Percentiles rank a stretch among this genome's conserved stretches.
These are phyloP conservation scores for Hypocryptadius cinnamomeus DNA, from an alignment of 2,113 vertebrate genomes.

Conservation along the genomic window DNA sequence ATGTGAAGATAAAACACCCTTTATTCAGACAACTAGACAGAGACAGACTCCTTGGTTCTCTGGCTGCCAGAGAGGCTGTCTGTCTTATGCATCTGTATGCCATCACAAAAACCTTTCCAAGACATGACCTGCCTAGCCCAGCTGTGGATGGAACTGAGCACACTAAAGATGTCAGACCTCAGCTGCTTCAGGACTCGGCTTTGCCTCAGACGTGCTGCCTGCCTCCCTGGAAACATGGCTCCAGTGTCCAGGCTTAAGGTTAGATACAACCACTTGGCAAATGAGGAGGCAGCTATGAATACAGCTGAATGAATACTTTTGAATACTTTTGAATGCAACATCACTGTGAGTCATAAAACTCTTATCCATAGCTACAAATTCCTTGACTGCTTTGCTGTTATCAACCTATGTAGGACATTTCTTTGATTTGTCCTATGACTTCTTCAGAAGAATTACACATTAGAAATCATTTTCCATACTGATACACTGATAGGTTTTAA, in stretches of 20 bases:
- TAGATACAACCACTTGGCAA: background rate
- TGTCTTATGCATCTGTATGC: background rate
- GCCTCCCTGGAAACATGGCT: background rate
- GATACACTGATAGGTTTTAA: background rate
- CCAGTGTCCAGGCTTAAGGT: background rate
- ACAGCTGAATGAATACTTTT: background rate
- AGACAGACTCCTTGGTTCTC: background rate
- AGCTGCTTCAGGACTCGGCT: background rate
- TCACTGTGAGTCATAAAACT: background rate
- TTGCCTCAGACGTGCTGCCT: background rate
- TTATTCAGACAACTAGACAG: conserved; percentile 15
- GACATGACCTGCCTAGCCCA: background rate
- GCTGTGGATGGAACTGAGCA: background rate
- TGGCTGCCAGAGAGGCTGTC: background rate
- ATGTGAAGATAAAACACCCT: conserved; percentile 25
- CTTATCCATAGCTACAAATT: background rate
- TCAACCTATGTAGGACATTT: background rate
- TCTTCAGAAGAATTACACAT: background rate
- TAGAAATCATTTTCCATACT: background rate
- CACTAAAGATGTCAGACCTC: background rate
- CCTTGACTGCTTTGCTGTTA: background rate
- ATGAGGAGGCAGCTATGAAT: background rate
- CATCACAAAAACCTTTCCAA: background rate
- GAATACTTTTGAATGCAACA: background rate
- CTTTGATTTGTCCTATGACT: background rate